Evolutionary conservation across 2,888 invertebrate genomes (phyloP), one percentile per base, ranked within the genome.

Genomic region (Lumbricus terrestris): DNA sequence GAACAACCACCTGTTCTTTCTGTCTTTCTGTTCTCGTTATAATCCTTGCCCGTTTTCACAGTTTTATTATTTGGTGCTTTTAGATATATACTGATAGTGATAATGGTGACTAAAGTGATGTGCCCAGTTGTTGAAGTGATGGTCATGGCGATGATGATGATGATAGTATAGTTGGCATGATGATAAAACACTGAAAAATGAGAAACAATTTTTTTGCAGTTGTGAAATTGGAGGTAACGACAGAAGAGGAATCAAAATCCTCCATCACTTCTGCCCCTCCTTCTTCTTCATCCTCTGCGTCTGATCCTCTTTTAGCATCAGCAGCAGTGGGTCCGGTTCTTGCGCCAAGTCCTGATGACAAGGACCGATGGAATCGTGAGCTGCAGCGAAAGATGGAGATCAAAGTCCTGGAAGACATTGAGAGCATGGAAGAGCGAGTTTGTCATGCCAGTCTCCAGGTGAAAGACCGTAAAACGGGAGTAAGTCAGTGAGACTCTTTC

Each of bases 331-430:
- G 11, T 29, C 33, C 88, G 29, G 37, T 90, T 90, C 92, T 93
- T 54, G 93, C 93, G 69, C 93, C 94, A 23, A 92, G 92, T 33
- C 92, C 93, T 18, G 94, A 95, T 91, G 92, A 93, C 38, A 91
- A 93, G 33, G 93, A 93, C 88, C 92, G 92, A 82, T 96, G 96
- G 96, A 96, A 96, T 92, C 95, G 96, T 4, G 95, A 96, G 42
- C 97, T 97, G 0, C 97, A 97, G 0, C 96, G 97, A 35, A 96
- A 97, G n/a, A 96, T 98, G 18, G 98, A 98, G 94, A 95, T 97
- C 93, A 96, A 97, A 82, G 95, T 98, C 5, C 92, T 94, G 90
- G 98, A 98, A 93, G 95, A 94, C 69, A 93, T 94, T 33, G 94
- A 95, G 90, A 93, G 92, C 34, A 92, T 95, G 85, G 95, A 95